phyloP scores from a whole-genome alignment of 2,113 vertebrate genomes.

The Rousettus leschenaultii region DNA sequence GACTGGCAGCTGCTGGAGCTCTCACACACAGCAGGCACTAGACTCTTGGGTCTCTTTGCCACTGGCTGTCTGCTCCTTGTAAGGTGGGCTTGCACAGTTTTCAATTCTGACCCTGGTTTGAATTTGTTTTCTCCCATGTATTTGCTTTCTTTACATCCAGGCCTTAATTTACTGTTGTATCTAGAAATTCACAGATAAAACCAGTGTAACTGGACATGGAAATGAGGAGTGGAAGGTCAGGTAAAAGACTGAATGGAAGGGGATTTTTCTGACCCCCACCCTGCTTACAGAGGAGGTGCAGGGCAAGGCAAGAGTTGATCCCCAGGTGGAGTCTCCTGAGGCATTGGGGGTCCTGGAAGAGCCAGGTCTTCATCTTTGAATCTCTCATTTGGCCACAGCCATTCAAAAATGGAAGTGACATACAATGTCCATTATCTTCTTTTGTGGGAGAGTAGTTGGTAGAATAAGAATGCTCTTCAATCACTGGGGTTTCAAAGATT shows the following conservation, averaged over 20 bases:
- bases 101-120: background rate
- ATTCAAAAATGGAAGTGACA: background rate
- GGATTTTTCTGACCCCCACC: background rate
- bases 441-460: background rate
- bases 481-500: background rate
- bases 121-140: background rate
- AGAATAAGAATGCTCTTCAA: background rate
- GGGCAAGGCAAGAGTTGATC: background rate
- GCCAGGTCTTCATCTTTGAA: background rate
- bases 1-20: background rate
- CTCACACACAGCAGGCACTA: background rate
- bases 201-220: background rate
- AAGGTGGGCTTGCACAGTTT: background rate
- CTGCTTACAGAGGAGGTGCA: background rate
- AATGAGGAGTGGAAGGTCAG: background rate
- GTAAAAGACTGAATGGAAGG: background rate
- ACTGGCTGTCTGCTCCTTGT: background rate
- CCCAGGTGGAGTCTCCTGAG: background rate
- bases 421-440: background rate
- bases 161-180: background rate
- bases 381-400: background rate
- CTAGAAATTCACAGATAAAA: background rate
- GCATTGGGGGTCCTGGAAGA: background rate
- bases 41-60: background rate
- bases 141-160: background rate